Conservation (phyloP, 2,888 invertebrate species). For the Buathra laborator region DNA sequence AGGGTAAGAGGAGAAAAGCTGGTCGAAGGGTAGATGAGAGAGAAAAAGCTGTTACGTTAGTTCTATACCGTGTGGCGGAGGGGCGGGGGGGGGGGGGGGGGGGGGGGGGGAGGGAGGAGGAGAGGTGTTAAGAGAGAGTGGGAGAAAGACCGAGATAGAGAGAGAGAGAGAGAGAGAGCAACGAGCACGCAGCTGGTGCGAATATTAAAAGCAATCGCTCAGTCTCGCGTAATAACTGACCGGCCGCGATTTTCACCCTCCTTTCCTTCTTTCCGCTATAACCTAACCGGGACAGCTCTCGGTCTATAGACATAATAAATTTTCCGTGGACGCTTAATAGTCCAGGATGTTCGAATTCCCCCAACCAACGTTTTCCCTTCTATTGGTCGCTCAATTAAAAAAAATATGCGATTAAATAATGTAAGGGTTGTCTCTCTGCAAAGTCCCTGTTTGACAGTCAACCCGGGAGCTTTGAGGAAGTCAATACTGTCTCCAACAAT, state of each 20-base stretch:
- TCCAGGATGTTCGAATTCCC: conserved; percentile 41
- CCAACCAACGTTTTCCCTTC: conserved; percentile 55
- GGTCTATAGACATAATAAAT: conserved; percentile 70
- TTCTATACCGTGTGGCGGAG: conserved; percentile 41
- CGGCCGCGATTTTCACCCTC: conserved; percentile 74
- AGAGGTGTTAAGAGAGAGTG: conserved; percentile 57
- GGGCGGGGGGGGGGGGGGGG: background rate
- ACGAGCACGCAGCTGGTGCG: conserved; percentile 78
- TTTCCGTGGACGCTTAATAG: conserved; percentile 41
- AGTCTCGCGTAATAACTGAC: conserved; percentile 81
- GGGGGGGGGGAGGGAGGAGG: background rate
- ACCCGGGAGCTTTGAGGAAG: conserved; percentile 19
- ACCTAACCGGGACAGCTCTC: conserved; percentile 29
- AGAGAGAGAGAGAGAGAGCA: conserved; percentile 52
- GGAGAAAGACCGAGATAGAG: conserved; percentile 55
- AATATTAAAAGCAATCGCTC: conserved; percentile 83
- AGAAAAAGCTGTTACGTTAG: conserved; percentile 55
- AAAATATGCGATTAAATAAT: background rate
- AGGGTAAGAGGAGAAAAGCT: conserved; percentile 50
- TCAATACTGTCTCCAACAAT: conserved; percentile 10
- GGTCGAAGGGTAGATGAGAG: conserved; percentile 52
- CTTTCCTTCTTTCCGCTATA: conserved; percentile 53
- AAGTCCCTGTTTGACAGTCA: background rate
- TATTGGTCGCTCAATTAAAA: background rate
- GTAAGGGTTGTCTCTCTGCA: too few species aligned